These are phyloP conservation scores for Indicator maculatus DNA, from an alignment of 2,113 vertebrate genomes.

Conservation along the genomic window DNA sequence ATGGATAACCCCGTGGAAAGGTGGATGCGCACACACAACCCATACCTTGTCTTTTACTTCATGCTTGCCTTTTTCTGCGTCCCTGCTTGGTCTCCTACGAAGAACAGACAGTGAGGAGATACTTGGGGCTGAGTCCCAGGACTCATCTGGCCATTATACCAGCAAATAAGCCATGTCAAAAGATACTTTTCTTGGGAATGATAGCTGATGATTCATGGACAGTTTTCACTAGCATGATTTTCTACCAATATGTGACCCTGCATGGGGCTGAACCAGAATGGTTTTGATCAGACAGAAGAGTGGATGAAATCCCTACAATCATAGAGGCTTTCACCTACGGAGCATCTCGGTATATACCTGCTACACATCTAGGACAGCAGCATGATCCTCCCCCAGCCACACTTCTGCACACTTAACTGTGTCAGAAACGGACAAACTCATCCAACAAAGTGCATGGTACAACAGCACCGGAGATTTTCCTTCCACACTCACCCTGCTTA, in stretches of 20 bases:
- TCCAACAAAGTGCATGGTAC: background rate
- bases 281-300: background rate
- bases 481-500: background rate
- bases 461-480: background rate
- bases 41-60: background rate
- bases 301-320: background rate
- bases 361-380: background rate
- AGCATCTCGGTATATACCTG: background rate
- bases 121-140: background rate
- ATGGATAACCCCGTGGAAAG: background rate
- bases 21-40: background rate
- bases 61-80: background rate
- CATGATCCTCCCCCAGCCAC: background rate
- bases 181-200: background rate
- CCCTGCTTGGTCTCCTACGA: background rate
- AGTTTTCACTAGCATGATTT: background rate
- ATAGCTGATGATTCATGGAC: background rate
- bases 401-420: fast-evolving
- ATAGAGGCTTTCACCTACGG: background rate
- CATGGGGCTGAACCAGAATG: background rate
- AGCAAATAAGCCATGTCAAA: background rate
- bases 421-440: background rate
- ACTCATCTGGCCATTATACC: background rate
- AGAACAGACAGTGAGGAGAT: background rate
- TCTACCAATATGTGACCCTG: background rate